Evolutionary conservation across 2,888 invertebrate genomes (phyloP).

Genomic region (Chouioia cunea): DNA sequence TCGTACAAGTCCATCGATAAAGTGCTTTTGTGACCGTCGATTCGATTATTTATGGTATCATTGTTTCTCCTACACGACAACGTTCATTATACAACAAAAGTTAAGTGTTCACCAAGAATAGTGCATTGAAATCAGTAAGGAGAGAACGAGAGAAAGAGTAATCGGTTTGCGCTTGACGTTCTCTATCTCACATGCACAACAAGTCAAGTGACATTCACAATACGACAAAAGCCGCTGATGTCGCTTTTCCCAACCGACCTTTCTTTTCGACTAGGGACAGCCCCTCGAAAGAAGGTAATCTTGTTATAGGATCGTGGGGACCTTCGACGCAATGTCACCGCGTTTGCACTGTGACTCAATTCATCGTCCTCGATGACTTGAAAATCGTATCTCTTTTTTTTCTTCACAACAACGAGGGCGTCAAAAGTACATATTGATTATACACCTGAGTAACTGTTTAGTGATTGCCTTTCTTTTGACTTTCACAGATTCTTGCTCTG

Average conservation of each 20-base stretch:
- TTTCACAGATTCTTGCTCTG: too few relatives aligned
- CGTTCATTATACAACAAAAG: slow-evolving; percentile 39
- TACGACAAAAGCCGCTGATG: slow-evolving; percentile 31
- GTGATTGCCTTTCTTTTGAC: too few relatives aligned
- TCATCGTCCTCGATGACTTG: slow-evolving; percentile 48
- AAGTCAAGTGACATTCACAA: background rate
- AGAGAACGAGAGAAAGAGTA: slow-evolving; percentile 5
- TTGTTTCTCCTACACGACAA: slow-evolving; percentile 27
- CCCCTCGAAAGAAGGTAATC: slow-evolving; percentile 53
- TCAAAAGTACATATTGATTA: slow-evolving; percentile 31
- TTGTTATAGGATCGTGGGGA: slow-evolving; percentile 57
- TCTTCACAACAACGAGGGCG: background rate
- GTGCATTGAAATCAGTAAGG: background rate
- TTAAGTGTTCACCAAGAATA: slow-evolving; percentile 19
- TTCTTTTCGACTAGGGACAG: background rate
- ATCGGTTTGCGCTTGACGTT: slow-evolving; percentile 10
- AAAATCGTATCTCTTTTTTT: slow-evolving; percentile 20
- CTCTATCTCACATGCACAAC: background rate
- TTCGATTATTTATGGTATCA: slow-evolving; percentile 44
- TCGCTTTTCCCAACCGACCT: slow-evolving; percentile 3
- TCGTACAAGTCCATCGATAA: background rate
- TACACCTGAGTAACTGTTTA: background rate
- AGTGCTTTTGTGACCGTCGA: background rate
- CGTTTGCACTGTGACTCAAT: slow-evolving; percentile 36
- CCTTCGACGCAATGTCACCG: slow-evolving; percentile 58